Conservation (phyloP, 1,140 invertebrate species). For the Drosophila gunungcola region DNA sequence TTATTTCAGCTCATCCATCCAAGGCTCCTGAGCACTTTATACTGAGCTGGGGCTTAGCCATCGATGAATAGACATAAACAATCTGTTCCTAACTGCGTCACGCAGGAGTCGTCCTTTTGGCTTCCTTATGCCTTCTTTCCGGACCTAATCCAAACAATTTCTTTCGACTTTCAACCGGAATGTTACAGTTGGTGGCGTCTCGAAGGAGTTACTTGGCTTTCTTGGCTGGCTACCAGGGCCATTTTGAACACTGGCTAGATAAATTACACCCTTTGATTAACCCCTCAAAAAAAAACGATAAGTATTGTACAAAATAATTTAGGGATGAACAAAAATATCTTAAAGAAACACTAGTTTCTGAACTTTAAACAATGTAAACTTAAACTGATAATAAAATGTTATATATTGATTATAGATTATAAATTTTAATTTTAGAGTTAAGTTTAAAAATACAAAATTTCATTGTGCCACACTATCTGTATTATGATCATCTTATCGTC, state of each 20-base stretch:
- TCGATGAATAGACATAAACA: conserved; percentile 38
- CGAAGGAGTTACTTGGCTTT: conserved; percentile 16
- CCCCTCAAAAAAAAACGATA: not conserved
- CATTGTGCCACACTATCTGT: no score
- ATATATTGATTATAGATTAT: no score
- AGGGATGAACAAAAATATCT: no score
- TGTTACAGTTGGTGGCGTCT: conserved; percentile 44
- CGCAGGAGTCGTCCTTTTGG: conserved; percentile 9
- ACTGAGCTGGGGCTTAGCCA: conserved; percentile 34
- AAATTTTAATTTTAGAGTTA: no score
- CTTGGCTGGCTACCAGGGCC: not conserved
- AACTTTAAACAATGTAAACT: no score
- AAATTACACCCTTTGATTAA: conserved; percentile 2
- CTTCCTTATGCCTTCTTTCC: conserved; percentile 21
- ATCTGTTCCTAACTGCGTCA: conserved; percentile 23
- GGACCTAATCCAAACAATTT: conserved; percentile 63
- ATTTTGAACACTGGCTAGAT: conserved; percentile 13
- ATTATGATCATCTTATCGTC: no score
- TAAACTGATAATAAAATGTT: no score
- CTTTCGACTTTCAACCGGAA: conserved; percentile 51
- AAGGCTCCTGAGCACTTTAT: conserved; percentile 19
- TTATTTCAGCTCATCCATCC: conserved; percentile 27
- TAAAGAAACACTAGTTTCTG: no score
- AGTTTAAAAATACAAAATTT: no score
- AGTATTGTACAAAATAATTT: not conserved